Evolutionary conservation across 2,797 vertebrate genomes (phyloP).

Genomic region (Neosilurus hyrtlii): DNA sequence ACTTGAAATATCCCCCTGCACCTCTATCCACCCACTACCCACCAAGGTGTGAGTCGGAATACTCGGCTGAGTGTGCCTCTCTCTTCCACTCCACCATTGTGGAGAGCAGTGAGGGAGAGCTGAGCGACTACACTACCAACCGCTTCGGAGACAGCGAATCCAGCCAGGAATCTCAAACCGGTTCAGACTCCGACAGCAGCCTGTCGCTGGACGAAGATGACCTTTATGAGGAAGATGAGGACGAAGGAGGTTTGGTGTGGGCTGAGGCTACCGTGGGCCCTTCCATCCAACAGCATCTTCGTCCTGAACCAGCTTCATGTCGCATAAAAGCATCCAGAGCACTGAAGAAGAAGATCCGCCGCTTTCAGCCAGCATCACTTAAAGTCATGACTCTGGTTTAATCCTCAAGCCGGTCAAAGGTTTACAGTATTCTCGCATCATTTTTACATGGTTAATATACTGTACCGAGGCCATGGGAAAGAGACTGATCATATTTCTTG

Average conservation of each 20-base stretch:
- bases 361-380: slow-evolving; percentile 88
- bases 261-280: slow-evolving; percentile 69
- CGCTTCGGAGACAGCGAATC: slow-evolving; percentile 88
- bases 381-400: slow-evolving; percentile 96
- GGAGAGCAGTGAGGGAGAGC: slow-evolving; percentile 83
- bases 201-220: slow-evolving; percentile 71
- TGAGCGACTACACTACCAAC: slow-evolving; percentile 84
- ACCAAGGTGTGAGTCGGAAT: slow-evolving; percentile 81
- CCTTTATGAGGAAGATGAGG: slow-evolving; percentile 63
- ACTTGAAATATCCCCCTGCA: slow-evolving; percentile 71
- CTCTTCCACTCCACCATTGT: slow-evolving; percentile 84
- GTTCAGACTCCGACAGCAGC: slow-evolving; percentile 71
- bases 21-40: slow-evolving; percentile 63
- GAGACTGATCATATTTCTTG: not conserved
- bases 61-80: slow-evolving; percentile 79
- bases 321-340: slow-evolving; percentile 93
- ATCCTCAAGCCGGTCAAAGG: not conserved
- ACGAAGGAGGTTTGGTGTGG: slow-evolving; percentile 74
- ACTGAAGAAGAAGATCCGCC: slow-evolving; percentile 91
- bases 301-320: slow-evolving; percentile 78
- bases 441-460: not conserved
- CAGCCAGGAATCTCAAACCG: slow-evolving; percentile 74
- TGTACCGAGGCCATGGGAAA: not conserved
- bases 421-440: slow-evolving; percentile 4
- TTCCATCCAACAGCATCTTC: slow-evolving; percentile 67